Percentiles rank a stretch among this genome's conserved stretches.
phyloP scores from a whole-genome alignment of 2,113 vertebrate genomes.

The Phylloscopus trochilus region DNA sequence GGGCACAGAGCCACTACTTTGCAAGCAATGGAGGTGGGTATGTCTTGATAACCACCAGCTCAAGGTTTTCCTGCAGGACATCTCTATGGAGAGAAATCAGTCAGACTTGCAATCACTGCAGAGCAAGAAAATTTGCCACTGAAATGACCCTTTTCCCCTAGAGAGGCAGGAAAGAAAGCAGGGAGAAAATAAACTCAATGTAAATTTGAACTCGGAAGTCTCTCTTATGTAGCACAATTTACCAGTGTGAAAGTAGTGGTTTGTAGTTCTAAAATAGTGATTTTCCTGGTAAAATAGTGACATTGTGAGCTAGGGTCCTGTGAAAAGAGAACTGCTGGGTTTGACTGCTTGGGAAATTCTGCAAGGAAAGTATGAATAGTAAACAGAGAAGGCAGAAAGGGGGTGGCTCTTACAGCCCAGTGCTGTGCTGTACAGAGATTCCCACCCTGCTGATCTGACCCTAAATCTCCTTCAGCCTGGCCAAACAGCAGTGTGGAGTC shows the following conservation, averaged over 20 bases:
- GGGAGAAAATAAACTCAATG: not conserved
- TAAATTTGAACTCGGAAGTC: not conserved
- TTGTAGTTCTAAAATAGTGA: not conserved
- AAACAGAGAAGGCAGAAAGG: not conserved
- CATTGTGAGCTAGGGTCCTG: not conserved
- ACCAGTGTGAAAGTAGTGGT: not conserved
- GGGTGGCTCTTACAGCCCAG: not conserved
- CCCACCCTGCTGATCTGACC: not conserved
- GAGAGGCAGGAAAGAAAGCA: not conserved
- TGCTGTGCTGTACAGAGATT: not conserved
- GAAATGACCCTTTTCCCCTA: not conserved
- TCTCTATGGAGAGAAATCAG: not conserved
- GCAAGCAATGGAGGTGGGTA: not conserved
- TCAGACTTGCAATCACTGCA: not conserved
- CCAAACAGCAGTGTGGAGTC: not conserved
- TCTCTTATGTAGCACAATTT: not conserved
- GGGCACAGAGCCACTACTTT: not conserved
- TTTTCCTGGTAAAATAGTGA: conserved; percentile 2
- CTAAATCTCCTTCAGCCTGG: not conserved
- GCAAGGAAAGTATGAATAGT: not conserved
- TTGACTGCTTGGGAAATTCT: not conserved
- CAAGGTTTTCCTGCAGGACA: not conserved
- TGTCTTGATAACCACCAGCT: not conserved
- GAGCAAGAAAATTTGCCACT: not conserved
- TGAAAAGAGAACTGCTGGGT: not conserved